phyloP scores from a whole-genome alignment of 2,113 vertebrate species.

The Vimba vimba region DNA sequence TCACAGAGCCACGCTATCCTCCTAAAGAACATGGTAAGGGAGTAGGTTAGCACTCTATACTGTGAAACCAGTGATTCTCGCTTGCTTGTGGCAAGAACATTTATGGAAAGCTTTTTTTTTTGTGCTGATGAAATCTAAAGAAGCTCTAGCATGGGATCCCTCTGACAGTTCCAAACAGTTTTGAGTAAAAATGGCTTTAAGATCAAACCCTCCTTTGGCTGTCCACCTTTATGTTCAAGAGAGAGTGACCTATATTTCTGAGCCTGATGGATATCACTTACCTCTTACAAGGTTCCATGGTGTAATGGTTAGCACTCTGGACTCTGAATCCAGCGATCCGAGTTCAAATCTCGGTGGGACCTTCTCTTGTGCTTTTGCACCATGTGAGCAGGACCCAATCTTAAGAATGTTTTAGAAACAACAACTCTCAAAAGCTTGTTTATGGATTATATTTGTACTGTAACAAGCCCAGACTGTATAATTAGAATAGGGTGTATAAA shows the following conservation, averaged over 20 bases:
- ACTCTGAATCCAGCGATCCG: conserved; percentile 95
- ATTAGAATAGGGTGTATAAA: neutral
- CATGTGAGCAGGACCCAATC: neutral
- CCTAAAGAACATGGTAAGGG: too few relatives aligned
- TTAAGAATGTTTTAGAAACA: neutral
- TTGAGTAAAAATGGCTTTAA: too few relatives aligned
- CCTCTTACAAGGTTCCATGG: conserved; percentile 53
- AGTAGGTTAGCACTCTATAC: too few relatives aligned
- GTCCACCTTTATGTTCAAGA: too few relatives aligned
- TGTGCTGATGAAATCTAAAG: too few relatives aligned
- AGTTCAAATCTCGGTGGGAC: conserved; percentile 94
- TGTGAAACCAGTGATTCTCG: too few relatives aligned
- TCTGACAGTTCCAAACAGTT: too few relatives aligned
- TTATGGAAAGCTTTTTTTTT: too few relatives aligned
- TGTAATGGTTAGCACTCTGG: conserved; percentile 93
- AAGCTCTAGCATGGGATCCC: too few relatives aligned
- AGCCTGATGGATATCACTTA: neutral
- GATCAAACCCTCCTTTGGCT: too few relatives aligned
- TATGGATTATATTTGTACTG: neutral
- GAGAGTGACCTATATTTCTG: too few relatives aligned
- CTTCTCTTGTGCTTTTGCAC: conserved; percentile 33
- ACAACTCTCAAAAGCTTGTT: neutral
- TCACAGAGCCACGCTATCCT: neutral
- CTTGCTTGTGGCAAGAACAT: too few relatives aligned
- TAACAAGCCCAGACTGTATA: neutral